phyloP scores from a whole-genome alignment of 1,140 invertebrate genomes.

The Drosophila trapezifrons region DNA sequence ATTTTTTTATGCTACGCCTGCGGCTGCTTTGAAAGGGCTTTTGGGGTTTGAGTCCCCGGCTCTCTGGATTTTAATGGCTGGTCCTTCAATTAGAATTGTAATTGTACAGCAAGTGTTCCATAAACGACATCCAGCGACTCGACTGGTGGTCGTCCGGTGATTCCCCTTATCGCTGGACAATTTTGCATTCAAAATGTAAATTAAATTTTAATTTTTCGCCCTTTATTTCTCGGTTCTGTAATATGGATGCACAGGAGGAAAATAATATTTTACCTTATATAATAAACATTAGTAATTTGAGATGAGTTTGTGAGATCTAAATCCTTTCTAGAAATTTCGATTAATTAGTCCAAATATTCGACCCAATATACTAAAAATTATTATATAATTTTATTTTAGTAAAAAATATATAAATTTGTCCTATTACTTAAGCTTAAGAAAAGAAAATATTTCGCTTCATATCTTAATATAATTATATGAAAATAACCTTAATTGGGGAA shows the following conservation, averaged over 20 bases:
- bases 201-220: slow-evolving; percentile 50
- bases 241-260: not conserved
- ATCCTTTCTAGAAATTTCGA: too few relatives aligned
- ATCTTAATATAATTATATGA: too few relatives aligned
- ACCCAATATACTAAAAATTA: too few relatives aligned
- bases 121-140: slow-evolving; percentile 12
- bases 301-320: too few relatives aligned
- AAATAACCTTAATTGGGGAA: too few relatives aligned
- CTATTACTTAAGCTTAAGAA: too few relatives aligned
- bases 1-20: slow-evolving; percentile 19
- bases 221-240: slow-evolving; percentile 18
- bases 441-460: not conserved
- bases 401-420: not conserved
- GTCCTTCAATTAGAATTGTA: slow-evolving; percentile 40
- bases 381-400: not conserved
- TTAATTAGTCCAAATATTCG: too few relatives aligned
- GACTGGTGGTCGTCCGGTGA: slow-evolving; percentile 9
- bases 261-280: too few relatives aligned
- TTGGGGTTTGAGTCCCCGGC: slow-evolving; percentile 6
- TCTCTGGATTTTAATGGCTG: slow-evolving; percentile 22
- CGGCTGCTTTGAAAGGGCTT: slow-evolving; percentile 36
- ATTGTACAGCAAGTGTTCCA: slow-evolving; percentile 32
- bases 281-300: too few relatives aligned
- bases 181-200: slow-evolving; percentile 50
- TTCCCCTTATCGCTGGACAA: slow-evolving; percentile 30